These are phyloP conservation scores for Synergus japonicus DNA, from an alignment of 2,888 invertebrate species.

Conservation along the genomic window DNA sequence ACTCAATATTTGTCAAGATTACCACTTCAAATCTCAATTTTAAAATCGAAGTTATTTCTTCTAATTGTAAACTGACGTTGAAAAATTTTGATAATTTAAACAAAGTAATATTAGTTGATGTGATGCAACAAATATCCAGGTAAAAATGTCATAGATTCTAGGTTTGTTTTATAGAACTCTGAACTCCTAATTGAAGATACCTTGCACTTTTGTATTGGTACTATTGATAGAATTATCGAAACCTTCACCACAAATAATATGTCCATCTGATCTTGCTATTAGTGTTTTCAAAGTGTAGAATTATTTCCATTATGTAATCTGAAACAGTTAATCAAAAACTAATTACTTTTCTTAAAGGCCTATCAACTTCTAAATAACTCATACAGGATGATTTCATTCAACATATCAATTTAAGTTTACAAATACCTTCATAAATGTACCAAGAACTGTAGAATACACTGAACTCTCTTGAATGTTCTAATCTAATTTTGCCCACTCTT, in stretches of 20 bases:
- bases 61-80: not conserved
- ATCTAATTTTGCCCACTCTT: not conserved
- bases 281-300: not conserved
- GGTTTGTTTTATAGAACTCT: not conserved
- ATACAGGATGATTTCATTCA: conserved; percentile 2
- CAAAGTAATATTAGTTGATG: not conserved
- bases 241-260: not conserved
- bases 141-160: not conserved
- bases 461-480: not conserved
- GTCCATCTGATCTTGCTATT: not conserved
- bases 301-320: not conserved
- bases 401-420: not conserved
- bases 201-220: not conserved
- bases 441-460: too few relatives aligned
- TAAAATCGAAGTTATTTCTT: not conserved
- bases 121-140: not conserved
- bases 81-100: not conserved
- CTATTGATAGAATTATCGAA: not conserved
- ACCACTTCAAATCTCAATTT: not conserved
- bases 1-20: not conserved
- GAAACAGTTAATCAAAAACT: not conserved
- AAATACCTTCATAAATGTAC: too few relatives aligned
- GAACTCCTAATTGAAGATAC: not conserved
- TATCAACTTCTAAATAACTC: not conserved
- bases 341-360: not conserved